Evolutionary conservation across 2,797 vertebrate species (phyloP), one percentile per base, ranked within the genome.

Genomic region (Aplochiton taeniatus): DNA sequence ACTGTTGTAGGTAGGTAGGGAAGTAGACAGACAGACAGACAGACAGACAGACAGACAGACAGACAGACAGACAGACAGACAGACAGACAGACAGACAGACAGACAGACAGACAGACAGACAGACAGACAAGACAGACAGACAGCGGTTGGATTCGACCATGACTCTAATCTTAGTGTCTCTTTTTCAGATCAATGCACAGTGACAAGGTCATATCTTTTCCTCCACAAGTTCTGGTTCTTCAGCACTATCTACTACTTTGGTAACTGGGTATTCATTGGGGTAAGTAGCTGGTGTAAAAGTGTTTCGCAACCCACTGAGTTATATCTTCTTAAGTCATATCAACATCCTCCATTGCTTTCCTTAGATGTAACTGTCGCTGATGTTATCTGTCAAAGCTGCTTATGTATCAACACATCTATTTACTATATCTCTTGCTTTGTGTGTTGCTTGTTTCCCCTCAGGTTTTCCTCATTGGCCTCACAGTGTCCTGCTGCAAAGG

Each of bases 181-280:
- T 78, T 17, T 90, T 84, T 63, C 85, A 99, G 98, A 98, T 78
- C 91, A 99, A 64, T 99, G 98, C 84, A 96, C 89, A 4, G 91
- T 98, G 75, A 99, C 98, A 9, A 93, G 96, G 73, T 95, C 96
- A 0, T 99, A 99, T 70, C 92, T 99, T 1, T 99, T 99, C 76
- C 95, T 99, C 66, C 97, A 99, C 87, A 98, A 98, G 82, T 99
- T 99, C 83, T 99, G 98, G 98, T 99, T 99, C 91, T 99, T 99
- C 82, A 96, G 95, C 77, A 95, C 96, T n/a, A 93, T 94, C 14
- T 99, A 99, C 88, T 99, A 99, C 87, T 98, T 99, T 73, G 97
- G 98, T 6, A 99, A 98, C 85, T 99, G 98, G 98, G 95, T 92
- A 4, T 99, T 99, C 76, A 95, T 99, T 70, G 93, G 65, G 85